Conservation (phyloP, 2,797 vertebrate species). For the Nyctibius grandis region DNA sequence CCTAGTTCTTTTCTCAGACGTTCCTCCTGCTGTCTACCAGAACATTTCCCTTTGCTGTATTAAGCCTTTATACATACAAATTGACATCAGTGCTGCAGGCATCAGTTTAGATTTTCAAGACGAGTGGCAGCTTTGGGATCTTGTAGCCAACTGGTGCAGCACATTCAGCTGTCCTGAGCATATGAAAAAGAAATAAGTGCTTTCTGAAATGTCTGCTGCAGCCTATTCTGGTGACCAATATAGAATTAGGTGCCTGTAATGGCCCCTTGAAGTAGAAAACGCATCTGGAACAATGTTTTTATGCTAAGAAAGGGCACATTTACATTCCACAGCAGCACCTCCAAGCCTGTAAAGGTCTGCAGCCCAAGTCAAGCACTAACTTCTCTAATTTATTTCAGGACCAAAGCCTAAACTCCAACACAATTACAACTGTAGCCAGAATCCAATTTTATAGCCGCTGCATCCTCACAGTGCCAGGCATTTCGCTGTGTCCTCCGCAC, state of each 20-base stretch:
- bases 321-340: background rate
- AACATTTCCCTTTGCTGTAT: conserved; percentile 52
- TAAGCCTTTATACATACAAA: conserved; percentile 60
- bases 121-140: conserved; percentile 55
- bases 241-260: conserved; percentile 10
- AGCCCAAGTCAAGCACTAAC: background rate
- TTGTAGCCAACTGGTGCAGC: conserved; percentile 26
- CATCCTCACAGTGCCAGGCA: background rate
- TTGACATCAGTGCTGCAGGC: conserved; percentile 47
- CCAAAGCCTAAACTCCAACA: background rate
- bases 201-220: background rate
- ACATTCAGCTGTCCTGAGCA: conserved; percentile 21
- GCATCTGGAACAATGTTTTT: background rate
- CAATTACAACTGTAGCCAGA: background rate
- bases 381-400: background rate
- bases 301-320: conserved; percentile 3
- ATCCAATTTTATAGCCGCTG: background rate
- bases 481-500: accelerated
- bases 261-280: background rate
- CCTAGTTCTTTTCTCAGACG: background rate
- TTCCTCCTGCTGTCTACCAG: conserved; percentile 36
- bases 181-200: conserved; percentile 44
- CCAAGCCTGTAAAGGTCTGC: background rate
- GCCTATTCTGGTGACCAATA: conserved; percentile 54
- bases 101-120: conserved; percentile 60